Evolutionary conservation across 2,113 vertebrate species (phyloP).

Genomic region (Spilogale gracilis): DNA sequence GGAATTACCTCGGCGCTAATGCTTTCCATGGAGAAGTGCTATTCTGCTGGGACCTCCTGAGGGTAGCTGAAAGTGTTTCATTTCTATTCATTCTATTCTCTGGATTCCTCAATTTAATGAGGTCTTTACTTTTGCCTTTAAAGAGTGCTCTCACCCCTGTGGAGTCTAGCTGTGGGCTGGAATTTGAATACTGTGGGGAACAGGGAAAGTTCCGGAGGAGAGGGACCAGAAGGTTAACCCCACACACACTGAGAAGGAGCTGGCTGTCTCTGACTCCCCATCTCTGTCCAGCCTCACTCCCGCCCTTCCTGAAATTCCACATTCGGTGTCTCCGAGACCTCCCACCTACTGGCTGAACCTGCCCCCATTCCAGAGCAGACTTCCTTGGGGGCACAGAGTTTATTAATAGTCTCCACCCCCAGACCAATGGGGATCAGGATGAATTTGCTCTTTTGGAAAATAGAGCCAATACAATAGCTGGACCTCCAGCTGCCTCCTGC

Average conservation of each 20-base stretch:
- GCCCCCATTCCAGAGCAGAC: slow-evolving; percentile 28
- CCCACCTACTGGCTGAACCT: not conserved
- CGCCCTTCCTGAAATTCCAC: not conserved
- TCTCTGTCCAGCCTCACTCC: not conserved
- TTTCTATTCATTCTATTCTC: slow-evolving; percentile 67
- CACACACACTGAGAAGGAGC: not conserved
- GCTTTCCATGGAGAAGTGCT: slow-evolving; percentile 35
- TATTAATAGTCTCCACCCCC: slow-evolving; percentile 61
- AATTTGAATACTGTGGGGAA: slow-evolving; percentile 43
- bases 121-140: slow-evolving; percentile 71
- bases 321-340: slow-evolving; percentile 35
- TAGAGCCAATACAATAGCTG: not conserved
- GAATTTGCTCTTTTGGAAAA: slow-evolving; percentile 43
- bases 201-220: not conserved
- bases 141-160: slow-evolving; percentile 27
- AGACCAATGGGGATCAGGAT: slow-evolving; percentile 1
- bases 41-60: slow-evolving; percentile 45
- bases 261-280: not conserved
- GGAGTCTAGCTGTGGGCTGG: slow-evolving; percentile 37
- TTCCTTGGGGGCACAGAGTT: not conserved
- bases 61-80: slow-evolving; percentile 40
- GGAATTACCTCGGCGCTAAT: slow-evolving; percentile 28
- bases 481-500: not conserved
- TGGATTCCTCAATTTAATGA: slow-evolving; percentile 67
- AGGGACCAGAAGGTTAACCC: not conserved